Conservation (phyloP, 2,113 vertebrate species). For the Brienomyrus brachyistius region DNA sequence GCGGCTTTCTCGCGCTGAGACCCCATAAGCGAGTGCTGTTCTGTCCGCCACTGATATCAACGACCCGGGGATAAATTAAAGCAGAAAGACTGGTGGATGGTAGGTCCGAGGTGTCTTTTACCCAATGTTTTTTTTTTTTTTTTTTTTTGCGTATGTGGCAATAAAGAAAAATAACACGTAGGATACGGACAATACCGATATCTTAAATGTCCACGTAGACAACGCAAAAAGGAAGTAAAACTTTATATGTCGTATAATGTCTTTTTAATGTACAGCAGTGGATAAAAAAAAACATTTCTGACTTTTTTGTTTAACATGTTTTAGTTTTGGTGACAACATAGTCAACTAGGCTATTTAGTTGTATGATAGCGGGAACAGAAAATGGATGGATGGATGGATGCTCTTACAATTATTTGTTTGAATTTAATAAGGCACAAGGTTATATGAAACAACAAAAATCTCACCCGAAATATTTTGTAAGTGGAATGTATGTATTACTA, state of each 20-base stretch:
- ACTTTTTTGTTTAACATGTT: background rate
- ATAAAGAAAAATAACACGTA: background rate
- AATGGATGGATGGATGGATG: background rate
- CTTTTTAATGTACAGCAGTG: background rate
- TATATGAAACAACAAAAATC: background rate
- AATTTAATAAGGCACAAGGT: background rate
- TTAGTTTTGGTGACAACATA: background rate
- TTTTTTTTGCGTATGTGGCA: background rate
- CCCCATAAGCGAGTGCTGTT: slow-evolving; percentile 39
- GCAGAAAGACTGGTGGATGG: slow-evolving; percentile 8
- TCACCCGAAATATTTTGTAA: background rate
- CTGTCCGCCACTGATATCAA: slow-evolving; percentile 49
- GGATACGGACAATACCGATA: background rate
- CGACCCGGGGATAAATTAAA: slow-evolving; percentile 37
- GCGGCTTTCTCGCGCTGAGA: slow-evolving; percentile 43
- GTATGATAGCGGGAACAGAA: background rate
- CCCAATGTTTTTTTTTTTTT: slow-evolving; percentile 8
- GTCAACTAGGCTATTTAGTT: background rate
- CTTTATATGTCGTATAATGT: background rate
- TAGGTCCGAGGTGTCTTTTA: slow-evolving; percentile 19
- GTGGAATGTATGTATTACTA: background rate
- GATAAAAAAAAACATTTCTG: background rate
- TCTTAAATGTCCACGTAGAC: background rate
- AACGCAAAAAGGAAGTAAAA: background rate
- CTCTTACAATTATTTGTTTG: background rate